Conservation (phyloP, 2,113 vertebrate genomes). For the Muscicapa adusta region DNA sequence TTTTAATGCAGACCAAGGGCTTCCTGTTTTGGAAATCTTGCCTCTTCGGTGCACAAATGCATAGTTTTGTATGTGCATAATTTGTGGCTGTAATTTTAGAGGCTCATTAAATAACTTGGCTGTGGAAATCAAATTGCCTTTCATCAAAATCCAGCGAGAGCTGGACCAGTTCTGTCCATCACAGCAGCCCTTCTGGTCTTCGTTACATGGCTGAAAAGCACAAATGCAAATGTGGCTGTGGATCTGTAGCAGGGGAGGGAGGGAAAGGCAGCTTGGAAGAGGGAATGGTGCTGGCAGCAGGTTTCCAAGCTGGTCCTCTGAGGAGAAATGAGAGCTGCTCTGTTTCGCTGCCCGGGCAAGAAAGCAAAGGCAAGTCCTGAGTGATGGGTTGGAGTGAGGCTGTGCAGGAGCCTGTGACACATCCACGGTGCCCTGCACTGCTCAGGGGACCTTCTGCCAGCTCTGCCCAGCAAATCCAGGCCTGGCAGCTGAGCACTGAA, state of each 20-base stretch:
- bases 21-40: conserved; percentile 67
- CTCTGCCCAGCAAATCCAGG: not conserved
- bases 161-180: conserved; percentile 55
- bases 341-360: not conserved
- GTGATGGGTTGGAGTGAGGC: not conserved
- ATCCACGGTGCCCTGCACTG: fast-evolving
- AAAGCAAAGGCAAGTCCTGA: not conserved
- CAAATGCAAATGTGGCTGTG: conserved; percentile 5
- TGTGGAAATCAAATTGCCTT: conserved; percentile 65
- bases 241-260: not conserved
- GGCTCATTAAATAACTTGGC: conserved; percentile 68
- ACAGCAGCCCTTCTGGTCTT: conserved; percentile 61
- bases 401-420: not conserved
- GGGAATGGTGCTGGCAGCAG: not conserved
- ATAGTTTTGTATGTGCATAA: conserved; percentile 69
- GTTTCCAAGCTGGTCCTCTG: not conserved
- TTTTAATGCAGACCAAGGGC: conserved; percentile 44
- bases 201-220: conserved; percentile 32
- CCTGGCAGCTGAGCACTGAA: not conserved
- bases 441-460: not conserved
- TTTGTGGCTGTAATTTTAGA: conserved; percentile 70
- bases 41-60: conserved; percentile 56
- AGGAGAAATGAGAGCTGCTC: not conserved
- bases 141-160: conserved; percentile 66
- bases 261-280: not conserved